Conservation (phyloP, 2,797 vertebrate species). For the Chelonia mydas region DNA sequence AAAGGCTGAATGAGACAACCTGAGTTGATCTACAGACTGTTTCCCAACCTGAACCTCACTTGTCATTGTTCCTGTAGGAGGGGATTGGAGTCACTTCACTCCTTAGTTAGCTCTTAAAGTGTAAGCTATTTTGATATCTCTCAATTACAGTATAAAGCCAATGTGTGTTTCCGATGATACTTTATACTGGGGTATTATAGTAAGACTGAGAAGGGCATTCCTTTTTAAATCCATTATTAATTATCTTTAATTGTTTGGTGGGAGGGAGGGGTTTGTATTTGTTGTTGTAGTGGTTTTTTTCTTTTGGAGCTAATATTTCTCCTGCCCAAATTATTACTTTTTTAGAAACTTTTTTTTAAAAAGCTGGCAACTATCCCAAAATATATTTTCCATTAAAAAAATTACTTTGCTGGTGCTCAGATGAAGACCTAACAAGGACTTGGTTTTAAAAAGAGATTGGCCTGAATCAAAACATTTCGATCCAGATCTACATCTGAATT, state of each 20-base stretch:
- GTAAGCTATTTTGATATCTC: neutral
- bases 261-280: neutral
- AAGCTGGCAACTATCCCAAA: too few relatives aligned
- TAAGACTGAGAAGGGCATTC: neutral
- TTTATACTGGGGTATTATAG: neutral
- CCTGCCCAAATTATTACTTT: neutral
- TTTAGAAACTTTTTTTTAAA: neutral
- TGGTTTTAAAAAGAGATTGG: neutral
- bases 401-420: neutral
- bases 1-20: neutral
- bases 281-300: neutral
- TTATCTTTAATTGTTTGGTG: neutral
- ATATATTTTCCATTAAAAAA: too few relatives aligned
- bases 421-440: neutral
- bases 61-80: neutral
- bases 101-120: neutral
- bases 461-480: neutral
- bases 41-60: neutral
- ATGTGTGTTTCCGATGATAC: neutral
- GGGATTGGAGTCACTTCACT: accelerated
- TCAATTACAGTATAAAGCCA: neutral
- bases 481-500: neutral
- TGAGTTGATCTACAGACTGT: accelerated
- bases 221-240: accelerated
- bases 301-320: neutral